These are phyloP conservation scores for Conus ventricosus DNA, from an alignment of 1,140 invertebrate species.

Conservation along the genomic window DNA sequence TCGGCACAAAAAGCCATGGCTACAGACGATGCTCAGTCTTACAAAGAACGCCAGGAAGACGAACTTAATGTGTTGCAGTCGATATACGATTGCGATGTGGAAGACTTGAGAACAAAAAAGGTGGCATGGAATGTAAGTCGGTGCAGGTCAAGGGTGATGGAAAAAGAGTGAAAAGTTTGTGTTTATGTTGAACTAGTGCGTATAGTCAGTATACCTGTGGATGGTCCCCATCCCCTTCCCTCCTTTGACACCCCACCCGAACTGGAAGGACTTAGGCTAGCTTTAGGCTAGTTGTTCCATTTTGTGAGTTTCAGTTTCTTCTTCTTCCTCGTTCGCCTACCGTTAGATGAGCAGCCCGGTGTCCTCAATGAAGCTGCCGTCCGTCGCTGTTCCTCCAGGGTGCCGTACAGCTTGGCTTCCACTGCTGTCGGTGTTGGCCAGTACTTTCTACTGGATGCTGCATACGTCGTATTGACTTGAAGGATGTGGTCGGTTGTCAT, in stretches of 20 bases:
- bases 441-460: no score
- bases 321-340: no score
- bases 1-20: neutral
- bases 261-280: neutral
- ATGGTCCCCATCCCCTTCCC: neutral
- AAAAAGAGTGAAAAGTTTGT: no score
- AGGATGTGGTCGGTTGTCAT: no score
- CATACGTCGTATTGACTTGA: no score
- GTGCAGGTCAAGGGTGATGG: neutral
- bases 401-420: no score
- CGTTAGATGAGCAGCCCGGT: no score
- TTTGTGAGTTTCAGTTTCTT: neutral
- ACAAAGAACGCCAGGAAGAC: conserved; percentile 4
- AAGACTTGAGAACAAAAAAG: neutral
- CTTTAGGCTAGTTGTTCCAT: neutral
- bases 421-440: no score
- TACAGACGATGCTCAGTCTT: neutral
- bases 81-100: neutral
- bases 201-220: neutral
- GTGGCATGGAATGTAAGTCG: conserved; percentile 12
- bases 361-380: no score
- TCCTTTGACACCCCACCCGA: no score
- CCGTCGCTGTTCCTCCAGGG: no score
- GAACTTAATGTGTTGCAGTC: conserved; percentile 13
- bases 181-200: no score